These are phyloP conservation scores for Hylomyscus alleni DNA, from an alignment of 2,797 vertebrate species.

Conservation along the genomic window DNA sequence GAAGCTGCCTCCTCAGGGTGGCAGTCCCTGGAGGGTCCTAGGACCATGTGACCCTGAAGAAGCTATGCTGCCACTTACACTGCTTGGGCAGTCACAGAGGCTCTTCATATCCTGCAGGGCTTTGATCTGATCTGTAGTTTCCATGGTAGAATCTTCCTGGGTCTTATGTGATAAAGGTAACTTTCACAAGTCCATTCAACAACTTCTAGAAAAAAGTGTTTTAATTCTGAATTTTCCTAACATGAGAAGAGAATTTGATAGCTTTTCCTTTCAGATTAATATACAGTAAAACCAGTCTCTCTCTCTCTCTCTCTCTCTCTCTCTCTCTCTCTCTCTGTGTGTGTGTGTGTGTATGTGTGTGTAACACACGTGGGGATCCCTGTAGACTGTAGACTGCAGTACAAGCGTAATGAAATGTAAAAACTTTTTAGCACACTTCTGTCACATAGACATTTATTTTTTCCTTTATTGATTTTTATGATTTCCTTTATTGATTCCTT, in stretches of 20 bases:
- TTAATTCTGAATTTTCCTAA: background rate
- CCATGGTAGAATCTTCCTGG: background rate
- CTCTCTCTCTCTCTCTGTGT: background rate
- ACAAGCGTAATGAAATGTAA: fast-evolving
- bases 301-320: no score
- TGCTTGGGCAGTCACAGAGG: background rate
- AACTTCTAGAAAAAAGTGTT: background rate
- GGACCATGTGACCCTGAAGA: fast-evolving
- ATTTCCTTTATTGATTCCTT: background rate
- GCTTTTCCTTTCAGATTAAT: background rate
- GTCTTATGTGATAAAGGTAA: background rate
- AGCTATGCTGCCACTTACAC: fast-evolving
- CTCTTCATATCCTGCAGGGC: no score
- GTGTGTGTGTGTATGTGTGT: background rate
- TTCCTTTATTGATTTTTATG: background rate
- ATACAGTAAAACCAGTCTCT: background rate
- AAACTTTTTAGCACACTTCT: background rate
- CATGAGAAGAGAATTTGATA: background rate
- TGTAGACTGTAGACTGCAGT: no score
- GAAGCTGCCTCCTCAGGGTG: background rate
- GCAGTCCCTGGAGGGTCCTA: no score
- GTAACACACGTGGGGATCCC: background rate
- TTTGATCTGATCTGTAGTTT: background rate
- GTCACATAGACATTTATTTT: background rate
- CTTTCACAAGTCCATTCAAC: background rate